phyloP scores from a whole-genome alignment of 2,888 invertebrate genomes.

The Zootermopsis nevadensis region DNA sequence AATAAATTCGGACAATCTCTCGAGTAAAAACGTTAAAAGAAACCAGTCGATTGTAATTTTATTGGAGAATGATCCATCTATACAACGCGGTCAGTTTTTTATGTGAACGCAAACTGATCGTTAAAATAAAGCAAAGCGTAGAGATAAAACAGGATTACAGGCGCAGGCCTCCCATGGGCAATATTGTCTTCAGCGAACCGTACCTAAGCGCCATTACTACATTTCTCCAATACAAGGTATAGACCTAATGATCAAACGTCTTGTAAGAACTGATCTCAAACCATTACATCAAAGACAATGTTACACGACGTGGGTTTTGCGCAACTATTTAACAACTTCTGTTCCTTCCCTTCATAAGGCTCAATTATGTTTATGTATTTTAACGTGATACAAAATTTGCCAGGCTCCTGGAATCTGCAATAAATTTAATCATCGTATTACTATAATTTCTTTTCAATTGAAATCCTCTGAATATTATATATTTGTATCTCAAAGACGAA shows the following conservation, averaged over 20 bases:
- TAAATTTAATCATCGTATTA: no score
- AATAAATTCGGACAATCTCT: conserved; percentile 34
- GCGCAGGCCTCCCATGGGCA: conserved; percentile 33
- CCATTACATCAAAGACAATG: conserved; percentile 32
- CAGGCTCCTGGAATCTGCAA: no score
- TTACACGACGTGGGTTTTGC: not conserved
- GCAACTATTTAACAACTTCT: no score
- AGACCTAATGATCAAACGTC: conserved; percentile 43
- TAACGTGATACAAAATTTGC: no score
- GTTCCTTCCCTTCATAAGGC: no score
- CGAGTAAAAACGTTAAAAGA: conserved; percentile 20
- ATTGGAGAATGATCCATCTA: conserved; percentile 31
- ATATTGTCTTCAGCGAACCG: conserved; percentile 45
- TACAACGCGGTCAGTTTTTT: conserved; percentile 19
- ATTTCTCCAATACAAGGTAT: conserved; percentile 41
- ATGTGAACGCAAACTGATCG: conserved; percentile 20
- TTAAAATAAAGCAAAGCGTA: conserved; percentile 24
- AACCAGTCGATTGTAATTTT: conserved; percentile 37
- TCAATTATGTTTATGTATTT: no score
- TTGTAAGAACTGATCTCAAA: conserved; percentile 39
- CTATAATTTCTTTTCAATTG: no score
- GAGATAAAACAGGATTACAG: not conserved
- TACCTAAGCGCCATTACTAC: conserved; percentile 47
- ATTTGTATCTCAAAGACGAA: no score
- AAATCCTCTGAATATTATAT: no score